Evolutionary conservation across 2,113 vertebrate species (phyloP), one percentile per base, ranked within the genome.

Genomic region (Lynx canadensis): DNA sequence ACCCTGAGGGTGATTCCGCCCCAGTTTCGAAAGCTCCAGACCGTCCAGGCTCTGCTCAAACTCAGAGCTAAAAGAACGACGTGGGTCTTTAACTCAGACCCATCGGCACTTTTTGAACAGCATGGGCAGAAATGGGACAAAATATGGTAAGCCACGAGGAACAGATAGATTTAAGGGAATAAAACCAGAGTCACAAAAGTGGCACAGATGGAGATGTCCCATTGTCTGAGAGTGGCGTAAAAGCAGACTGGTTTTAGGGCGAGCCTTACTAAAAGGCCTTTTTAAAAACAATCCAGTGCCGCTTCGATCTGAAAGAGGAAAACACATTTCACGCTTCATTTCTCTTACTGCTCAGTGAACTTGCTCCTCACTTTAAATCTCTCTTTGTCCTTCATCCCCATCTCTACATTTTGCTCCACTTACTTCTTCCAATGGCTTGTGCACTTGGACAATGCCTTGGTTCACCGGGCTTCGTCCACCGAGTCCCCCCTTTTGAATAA

Each of bases 291-390:
- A n/a, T 31, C 78, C 36, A 0, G 4, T 38, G 36, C 19, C 50
- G 82, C 88, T 91, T 80, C 38, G 92, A 84, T 85, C 92, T 95
- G 89, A 97, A 68, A 98, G 65, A 89, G 89, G 45, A 91, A 93
- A 7, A 15, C 31, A 9, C 29, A 69, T 93, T 98, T 98, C 80
- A 95, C 68, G 79, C 74, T 93, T 89, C 52, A 93, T 41, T 95
- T 96, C 57, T 78, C 41, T 93, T 69, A 76, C 21, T 97, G 78
- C 45, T 91, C 38, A 13, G 23, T 36, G 31, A 97, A 36, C 27
- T 27, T 93, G 45, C 74, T 95, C 36, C 78, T 94, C 65, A 66
- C 29, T 85, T 85, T 78, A 11, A 55, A 29, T 27, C 57, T n/a
- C 15, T 41, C 91, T 91, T 88, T 97, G 66, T 86, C 38, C 92